Base-by-base conservation (phyloP, 2,888 invertebrate genomes). In the Ariolimax columbianus region DNA sequence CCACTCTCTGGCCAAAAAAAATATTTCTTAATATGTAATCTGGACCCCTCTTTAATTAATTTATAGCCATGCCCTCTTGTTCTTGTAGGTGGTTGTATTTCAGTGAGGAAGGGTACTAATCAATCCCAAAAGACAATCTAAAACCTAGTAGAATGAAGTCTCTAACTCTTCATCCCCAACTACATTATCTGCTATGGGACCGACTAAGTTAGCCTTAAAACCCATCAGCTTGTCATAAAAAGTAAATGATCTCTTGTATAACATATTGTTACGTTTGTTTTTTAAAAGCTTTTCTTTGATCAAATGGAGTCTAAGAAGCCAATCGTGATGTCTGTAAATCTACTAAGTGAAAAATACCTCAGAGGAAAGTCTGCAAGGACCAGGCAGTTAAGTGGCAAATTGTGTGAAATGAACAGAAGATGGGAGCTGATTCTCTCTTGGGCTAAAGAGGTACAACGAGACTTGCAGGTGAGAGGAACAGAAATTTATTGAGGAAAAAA, bases 281-380 rank as follows among this genome's bases (percentile, higher is more conserved):
- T 70, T 26, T 63, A 2, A 7, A 95, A 97, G 93, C 98, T 98
- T 93, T 97, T 98, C 94, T 95, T 97, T 1, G 94, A 98, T 70
- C 97, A 98, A 94, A 95, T 98, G 89, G 98, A 98, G 94, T 97
- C 97, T 90, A 98, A 98, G 95, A 97, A 97, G 93, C 97, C 97
- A 87, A 96, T 98, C 66, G 96, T 98, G 68, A 96, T 96, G 30
- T 97, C 98, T 0, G 95, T 98, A 88, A 98, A 98, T 95, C 96
- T 97, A 86, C 97, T 98, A 33, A 97, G 97, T 11, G 90, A 92
- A 83, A 90, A 91, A 47, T 90, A 92, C 81, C 88, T 93, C 40
- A 89, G 90, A 78, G 73, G 87, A 14, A 88, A 88, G n/a, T 90
- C 90, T 26, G 88, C 87, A 9, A 90, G 92, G 80, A 90, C 89